phyloP scores from a whole-genome alignment of 2,888 invertebrate genomes.

The Aporophyla nigra region DNA sequence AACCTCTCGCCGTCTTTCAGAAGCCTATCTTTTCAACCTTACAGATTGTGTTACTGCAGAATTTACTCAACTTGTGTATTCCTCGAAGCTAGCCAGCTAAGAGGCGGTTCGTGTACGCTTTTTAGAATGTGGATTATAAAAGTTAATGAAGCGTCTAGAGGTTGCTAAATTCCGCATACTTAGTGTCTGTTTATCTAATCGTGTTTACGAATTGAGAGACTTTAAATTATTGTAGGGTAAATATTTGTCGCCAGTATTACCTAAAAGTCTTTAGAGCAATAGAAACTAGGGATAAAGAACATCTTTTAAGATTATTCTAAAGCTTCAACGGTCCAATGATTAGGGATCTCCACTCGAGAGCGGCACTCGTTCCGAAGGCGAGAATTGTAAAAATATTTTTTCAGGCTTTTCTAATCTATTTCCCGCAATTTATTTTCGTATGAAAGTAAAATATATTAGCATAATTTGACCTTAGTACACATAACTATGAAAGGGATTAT shows the following conservation, averaged over 20 bases:
- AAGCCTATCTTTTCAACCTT: constrained; percentile 71
- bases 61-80: constrained; percentile 64
- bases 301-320: constrained; percentile 29
- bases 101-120: constrained; percentile 33
- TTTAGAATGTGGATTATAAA: constrained; percentile 51
- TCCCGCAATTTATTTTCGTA: constrained; percentile 22
- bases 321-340: constrained; percentile 39
- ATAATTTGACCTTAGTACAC: constrained; percentile 2
- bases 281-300: constrained; percentile 27
- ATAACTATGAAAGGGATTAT: constrained; percentile 14
- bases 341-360: constrained; percentile 36
- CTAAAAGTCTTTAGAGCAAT: constrained; percentile 1
- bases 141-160: constrained; percentile 45
- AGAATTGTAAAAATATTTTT: constrained; percentile 48
- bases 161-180: constrained; percentile 36
- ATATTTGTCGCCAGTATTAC: neutral
- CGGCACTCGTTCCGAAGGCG: constrained; percentile 14
- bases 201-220: constrained; percentile 27
- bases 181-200: constrained; percentile 47
- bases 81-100: constrained; percentile 34
- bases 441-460: constrained; percentile 17
- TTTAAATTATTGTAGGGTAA: constrained; percentile 4
- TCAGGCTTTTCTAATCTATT: constrained; percentile 29
- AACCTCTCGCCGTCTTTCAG: constrained; percentile 66
- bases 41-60: constrained; percentile 65